A percentile compares a stretch with the other conserved stretches of the same genome.
Evolutionary conservation across 2,888 invertebrate genomes (phyloP).

Genomic region (Aphrophora alni): DNA sequence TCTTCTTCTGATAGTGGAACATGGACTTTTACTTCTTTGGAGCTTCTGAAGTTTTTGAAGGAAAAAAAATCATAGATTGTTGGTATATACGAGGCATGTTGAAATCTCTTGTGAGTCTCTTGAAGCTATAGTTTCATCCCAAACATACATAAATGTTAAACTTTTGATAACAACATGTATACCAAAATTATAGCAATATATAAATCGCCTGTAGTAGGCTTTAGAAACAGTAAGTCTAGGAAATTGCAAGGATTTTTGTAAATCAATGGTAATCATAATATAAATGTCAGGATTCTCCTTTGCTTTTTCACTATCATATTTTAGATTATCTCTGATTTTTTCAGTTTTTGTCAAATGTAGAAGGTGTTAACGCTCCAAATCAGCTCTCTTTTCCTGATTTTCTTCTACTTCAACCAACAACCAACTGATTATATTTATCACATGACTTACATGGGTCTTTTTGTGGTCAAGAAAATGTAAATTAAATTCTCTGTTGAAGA

Average conservation of each 20-base stretch:
- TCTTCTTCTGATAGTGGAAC: too few species aligned
- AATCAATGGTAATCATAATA: constrained; percentile 30
- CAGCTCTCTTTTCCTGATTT: neutral
- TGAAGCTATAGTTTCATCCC: constrained; percentile 31
- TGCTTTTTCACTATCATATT: neutral
- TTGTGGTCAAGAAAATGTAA: constrained; percentile 15
- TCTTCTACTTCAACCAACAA: too few species aligned
- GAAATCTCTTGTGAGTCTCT: constrained; percentile 14
- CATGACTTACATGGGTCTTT: constrained; percentile 30
- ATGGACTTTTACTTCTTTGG: too few species aligned
- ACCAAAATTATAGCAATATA: constrained; percentile 33
- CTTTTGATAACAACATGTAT: constrained; percentile 18
- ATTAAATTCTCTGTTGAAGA: constrained; percentile 28
- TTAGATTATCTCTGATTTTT: constrained; percentile 8
- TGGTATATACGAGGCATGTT: neutral
- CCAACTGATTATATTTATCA: constrained; percentile 13
- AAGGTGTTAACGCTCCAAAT: neutral
- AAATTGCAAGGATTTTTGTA: constrained; percentile 31
- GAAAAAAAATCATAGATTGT: too few species aligned
- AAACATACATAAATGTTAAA: constrained; percentile 15
- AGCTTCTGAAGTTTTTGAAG: too few species aligned
- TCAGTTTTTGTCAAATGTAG: neutral
- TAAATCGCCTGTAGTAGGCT: constrained; percentile 27
- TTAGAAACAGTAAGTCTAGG: constrained; percentile 25
- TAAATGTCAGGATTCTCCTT: neutral